Percentiles rank a stretch among this genome's conserved stretches.
phyloP scores from a whole-genome alignment of 2,797 vertebrate genomes.

The Chromis chromis region DNA sequence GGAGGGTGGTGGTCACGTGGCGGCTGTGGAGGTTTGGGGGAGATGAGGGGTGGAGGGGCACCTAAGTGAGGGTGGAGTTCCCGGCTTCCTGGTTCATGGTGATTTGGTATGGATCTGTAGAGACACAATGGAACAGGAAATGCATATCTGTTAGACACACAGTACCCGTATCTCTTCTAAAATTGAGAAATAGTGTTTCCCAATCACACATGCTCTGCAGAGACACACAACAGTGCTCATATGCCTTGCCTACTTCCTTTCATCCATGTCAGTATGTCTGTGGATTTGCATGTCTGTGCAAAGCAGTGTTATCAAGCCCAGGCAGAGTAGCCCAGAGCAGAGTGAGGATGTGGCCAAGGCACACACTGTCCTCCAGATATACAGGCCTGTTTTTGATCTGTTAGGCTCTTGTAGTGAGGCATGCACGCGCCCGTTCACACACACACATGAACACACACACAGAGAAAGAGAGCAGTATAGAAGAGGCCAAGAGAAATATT shows the following conservation, averaged over 20 bases:
- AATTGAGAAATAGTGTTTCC: constrained; percentile 29
- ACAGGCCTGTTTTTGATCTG: constrained; percentile 71
- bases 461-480: constrained; percentile 15
- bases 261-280: constrained; percentile 50
- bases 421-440: neutral
- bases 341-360: constrained; percentile 72
- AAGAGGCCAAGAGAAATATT: constrained; percentile 46
- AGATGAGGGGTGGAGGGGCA: constrained; percentile 95
- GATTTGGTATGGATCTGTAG: constrained; percentile 87
- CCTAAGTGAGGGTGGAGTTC: constrained; percentile 91
- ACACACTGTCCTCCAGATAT: constrained; percentile 72
- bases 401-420: constrained; percentile 61
- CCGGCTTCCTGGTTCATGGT: constrained; percentile 87
- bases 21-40: constrained; percentile 92
- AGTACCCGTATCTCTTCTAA: constrained; percentile 5
- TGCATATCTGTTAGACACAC: constrained; percentile 32
- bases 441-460: constrained; percentile 9
- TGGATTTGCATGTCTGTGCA: constrained; percentile 49
- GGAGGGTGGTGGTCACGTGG: constrained; percentile 85
- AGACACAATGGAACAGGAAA: constrained; percentile 34
- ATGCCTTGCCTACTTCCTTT: constrained; percentile 37
- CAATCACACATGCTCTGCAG: constrained; percentile 9
- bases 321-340: constrained; percentile 73
- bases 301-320: constrained; percentile 73
- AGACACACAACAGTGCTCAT: constrained; percentile 25